phyloP scores from a whole-genome alignment of 2,113 vertebrate species.

The Condylura cristata region DNA sequence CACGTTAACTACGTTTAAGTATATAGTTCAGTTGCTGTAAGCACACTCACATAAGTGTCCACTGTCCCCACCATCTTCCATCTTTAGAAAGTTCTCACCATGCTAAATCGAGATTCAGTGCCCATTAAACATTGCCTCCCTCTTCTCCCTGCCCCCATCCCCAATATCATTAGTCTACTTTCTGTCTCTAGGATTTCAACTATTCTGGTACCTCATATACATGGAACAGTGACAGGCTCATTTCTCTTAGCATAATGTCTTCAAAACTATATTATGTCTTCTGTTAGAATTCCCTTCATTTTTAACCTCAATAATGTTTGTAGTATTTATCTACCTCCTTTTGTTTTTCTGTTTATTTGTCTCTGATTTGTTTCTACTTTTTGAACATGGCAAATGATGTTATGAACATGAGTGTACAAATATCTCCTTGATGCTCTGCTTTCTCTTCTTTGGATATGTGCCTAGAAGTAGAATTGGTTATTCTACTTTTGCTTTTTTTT shows the following conservation, averaged over 20 bases:
- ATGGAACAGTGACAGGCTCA: neutral
- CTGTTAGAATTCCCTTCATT: neutral
- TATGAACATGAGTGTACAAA: neutral
- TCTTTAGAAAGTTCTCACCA: neutral
- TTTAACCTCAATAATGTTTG: neutral
- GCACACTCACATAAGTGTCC: no score
- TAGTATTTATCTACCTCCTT: no score
- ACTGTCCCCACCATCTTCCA: neutral
- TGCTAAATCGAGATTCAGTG: neutral
- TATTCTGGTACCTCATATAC: neutral
- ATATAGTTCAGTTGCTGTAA: neutral
- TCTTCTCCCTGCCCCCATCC: neutral
- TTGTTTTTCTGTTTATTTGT: neutral
- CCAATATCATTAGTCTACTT: accelerated
- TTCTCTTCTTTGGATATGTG: neutral
- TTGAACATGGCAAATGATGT: neutral
- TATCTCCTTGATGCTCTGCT: neutral
- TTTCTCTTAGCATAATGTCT: neutral
- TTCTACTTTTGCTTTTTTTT: neutral
- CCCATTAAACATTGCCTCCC: neutral
- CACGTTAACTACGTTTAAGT: neutral
- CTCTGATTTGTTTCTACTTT: neutral
- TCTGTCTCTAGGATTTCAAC: neutral
- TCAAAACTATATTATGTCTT: neutral
- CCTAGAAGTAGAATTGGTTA: neutral